Base-by-base conservation (phyloP, 2,797 vertebrate species). In the Forpus xanthops region DNA sequence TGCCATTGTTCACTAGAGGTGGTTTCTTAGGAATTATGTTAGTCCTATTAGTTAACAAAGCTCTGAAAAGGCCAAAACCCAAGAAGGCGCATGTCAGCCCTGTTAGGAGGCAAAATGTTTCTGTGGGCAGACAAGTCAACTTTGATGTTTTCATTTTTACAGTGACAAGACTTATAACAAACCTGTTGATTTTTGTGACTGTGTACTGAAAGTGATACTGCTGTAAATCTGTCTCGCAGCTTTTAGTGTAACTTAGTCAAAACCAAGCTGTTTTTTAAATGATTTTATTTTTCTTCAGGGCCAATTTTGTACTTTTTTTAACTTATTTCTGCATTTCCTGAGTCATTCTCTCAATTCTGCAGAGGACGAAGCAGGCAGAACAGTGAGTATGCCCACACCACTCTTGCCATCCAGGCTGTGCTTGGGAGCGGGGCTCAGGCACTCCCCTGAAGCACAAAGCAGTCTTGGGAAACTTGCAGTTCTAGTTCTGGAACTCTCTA, bases 201-300 rank as follows among this genome's bases (percentile, higher is more conserved):
- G 87, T 0, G 15, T 88, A 31, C 70, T 70, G 73, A 4, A 65
- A 67, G 83, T 87, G 91, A 14, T 90, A 70, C 15, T 78, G 78
- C 88, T 92, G 87, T 93, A 91, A 82, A 82, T 90, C n/a, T 62
- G 83, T 87, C 66, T 61, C 30, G 85, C 83, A 75, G 93, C 94
- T 95, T 77, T 67, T 67, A 47, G 35, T 77, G 66, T 84, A 71
- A 62, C 47, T 84, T 91, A 85, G 70, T 89, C 78, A 61, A 93
- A 90, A 64, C 53, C 74, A 77, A 88, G 67, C 47, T 49, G 42
- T 47, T 83, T 94, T 92, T 60, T 50, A 86, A 77, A 94, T 52
- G 8, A 77, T 70, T 75, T 87, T 85, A 35, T 93, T 94, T 93
- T 93, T 87, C 33, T 96, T 94, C 64, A 77, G 71, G 95, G 90